phyloP scores from a whole-genome alignment of 2,797 vertebrate genomes.

The Bradypodion pumilum region DNA sequence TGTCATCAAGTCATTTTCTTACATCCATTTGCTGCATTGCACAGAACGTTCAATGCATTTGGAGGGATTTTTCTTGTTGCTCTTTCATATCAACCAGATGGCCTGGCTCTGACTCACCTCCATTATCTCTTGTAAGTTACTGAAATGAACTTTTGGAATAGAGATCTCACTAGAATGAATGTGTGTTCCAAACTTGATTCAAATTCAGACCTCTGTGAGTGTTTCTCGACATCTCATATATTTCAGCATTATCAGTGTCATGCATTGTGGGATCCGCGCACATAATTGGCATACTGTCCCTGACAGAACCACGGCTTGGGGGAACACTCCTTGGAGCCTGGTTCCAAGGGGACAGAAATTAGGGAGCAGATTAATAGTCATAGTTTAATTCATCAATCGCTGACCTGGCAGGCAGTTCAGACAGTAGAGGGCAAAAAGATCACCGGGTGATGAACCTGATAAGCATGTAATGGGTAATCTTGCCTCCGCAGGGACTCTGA shows the following conservation, averaged over 20 bases:
- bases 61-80: not conserved
- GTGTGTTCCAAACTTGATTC: not conserved
- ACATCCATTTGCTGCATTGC: constrained; percentile 12
- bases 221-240: constrained; percentile 16
- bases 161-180: not conserved
- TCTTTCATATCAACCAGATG: not conserved
- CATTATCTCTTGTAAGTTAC: not conserved
- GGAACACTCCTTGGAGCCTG: too few relatives aligned
- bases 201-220: not conserved
- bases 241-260: constrained; percentile 34
- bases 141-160: not conserved
- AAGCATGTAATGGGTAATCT: too few relatives aligned
- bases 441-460: too few relatives aligned
- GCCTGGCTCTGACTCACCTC: not conserved
- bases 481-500: too few relatives aligned
- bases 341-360: too few relatives aligned
- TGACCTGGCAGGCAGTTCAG: too few relatives aligned
- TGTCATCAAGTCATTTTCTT: constrained; percentile 30
- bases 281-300: too few relatives aligned
- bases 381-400: too few relatives aligned
- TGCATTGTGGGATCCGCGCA: too few relatives aligned
- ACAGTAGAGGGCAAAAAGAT: too few relatives aligned
- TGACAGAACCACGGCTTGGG: too few relatives aligned
- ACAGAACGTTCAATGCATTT: not conserved
- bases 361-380: too few relatives aligned